Evolutionary conservation across 2,113 vertebrate genomes (phyloP).

Genomic region (Cavia aperea): DNA sequence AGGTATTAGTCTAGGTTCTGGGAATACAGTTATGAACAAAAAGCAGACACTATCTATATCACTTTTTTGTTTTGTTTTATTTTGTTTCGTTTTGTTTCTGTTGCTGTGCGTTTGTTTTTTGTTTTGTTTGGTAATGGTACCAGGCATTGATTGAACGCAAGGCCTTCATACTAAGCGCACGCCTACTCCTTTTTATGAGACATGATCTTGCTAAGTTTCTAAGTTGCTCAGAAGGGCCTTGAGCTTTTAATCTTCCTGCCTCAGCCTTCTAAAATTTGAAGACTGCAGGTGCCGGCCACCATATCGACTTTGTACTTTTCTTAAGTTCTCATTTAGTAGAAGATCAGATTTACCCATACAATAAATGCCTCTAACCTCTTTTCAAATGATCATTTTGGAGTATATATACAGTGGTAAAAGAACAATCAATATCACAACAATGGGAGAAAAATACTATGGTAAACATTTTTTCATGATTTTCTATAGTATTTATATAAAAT

Average conservation of each 20-base stretch:
- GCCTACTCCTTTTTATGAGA: not conserved
- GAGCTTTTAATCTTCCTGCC: not conserved
- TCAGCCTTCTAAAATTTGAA: not conserved
- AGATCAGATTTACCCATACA: not conserved
- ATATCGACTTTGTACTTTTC: not conserved
- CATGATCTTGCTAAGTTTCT: not conserved
- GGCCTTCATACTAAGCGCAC: not conserved
- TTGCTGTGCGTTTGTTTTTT: not conserved
- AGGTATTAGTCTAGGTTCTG: not conserved
- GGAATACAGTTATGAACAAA: no score
- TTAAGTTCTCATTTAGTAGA: not conserved
- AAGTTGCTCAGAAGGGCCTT: not conserved
- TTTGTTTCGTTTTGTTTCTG: not conserved
- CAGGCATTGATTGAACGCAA: not conserved
- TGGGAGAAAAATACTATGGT: not conserved
- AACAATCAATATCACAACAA: not conserved
- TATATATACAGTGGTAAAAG: not conserved
- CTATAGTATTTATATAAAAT: not conserved
- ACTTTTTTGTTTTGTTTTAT: not conserved
- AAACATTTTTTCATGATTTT: not conserved
- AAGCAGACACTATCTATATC: not conserved
- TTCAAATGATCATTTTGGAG: not conserved
- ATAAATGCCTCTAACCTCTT: not conserved
- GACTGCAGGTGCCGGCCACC: not conserved
- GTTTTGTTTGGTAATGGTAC: not conserved